Evolutionary conservation across 2,797 vertebrate species (phyloP).

Genomic region (Platalea minor): DNA sequence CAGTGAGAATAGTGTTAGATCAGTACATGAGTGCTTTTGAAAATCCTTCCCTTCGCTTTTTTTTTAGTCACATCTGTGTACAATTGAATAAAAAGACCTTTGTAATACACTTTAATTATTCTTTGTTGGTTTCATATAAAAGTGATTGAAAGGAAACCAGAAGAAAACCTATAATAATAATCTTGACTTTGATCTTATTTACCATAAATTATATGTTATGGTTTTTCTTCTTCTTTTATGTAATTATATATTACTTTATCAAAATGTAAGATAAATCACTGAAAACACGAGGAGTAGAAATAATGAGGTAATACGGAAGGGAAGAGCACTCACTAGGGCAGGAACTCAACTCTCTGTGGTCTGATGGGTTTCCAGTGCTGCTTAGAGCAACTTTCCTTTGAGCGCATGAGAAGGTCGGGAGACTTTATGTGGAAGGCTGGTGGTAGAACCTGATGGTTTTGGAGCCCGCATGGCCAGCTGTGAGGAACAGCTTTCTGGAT

Average conservation of each 20-base stretch:
- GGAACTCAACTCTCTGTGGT: rapidly evolving
- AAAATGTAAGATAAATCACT: not conserved
- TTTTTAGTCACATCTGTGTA: constrained; percentile 43
- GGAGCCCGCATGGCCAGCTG: rapidly evolving
- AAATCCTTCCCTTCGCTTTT: not conserved
- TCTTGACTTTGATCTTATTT: constrained; percentile 53
- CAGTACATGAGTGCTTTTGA: not conserved
- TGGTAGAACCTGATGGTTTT: not conserved
- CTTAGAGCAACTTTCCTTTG: not conserved
- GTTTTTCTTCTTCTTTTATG: constrained; percentile 27
- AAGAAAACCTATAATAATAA: constrained; percentile 41
- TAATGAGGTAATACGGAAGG: not conserved
- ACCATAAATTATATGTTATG: not conserved
- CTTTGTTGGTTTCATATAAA: constrained; percentile 35
- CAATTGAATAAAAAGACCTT: constrained; percentile 46
- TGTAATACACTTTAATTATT: constrained; percentile 53
- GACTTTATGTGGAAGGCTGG: not conserved
- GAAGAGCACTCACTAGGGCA: not conserved
- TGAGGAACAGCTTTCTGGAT: not conserved
- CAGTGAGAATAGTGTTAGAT: constrained; percentile 5
- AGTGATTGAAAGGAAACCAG: constrained; percentile 49
- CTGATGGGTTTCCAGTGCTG: not conserved
- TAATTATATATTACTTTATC: constrained; percentile 37
- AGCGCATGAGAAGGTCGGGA: not conserved
- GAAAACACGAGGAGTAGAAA: not conserved